Conservation (phyloP, 1,140 invertebrate species). For the Psilanteris sp. region DNA sequence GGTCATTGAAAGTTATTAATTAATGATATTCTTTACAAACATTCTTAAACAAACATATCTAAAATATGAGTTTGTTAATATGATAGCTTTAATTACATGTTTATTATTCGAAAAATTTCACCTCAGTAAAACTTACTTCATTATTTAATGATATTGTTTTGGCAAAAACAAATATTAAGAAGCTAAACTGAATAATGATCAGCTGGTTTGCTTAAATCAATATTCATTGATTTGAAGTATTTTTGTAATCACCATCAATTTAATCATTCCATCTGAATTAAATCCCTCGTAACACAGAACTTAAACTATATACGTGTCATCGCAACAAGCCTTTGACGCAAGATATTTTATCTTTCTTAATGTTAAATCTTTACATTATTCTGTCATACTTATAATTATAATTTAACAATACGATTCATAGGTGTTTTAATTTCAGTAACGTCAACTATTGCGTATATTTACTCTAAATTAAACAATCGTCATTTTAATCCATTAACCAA, state of each 20-base stretch:
- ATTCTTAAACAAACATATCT: too few species aligned
- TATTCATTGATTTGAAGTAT: neutral
- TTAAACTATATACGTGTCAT: neutral
- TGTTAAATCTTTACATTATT: neutral
- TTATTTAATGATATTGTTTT: too few species aligned
- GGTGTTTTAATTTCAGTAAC: slow-evolving; percentile 5
- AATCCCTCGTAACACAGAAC: neutral
- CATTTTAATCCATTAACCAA: neutral
- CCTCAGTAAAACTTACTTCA: too few species aligned
- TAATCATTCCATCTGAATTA: neutral
- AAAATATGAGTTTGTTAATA: too few species aligned
- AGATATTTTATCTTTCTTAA: slow-evolving; percentile 1
- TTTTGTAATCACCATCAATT: slow-evolving; percentile 1
- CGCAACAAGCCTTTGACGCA: neutral
- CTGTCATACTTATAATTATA: slow-evolving; percentile 10
- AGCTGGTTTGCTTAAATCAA: too few species aligned
- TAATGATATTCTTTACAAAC: too few species aligned
- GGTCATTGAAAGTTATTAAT: too few species aligned
- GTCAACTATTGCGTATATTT: neutral
- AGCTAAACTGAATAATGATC: too few species aligned
- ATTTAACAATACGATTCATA: slow-evolving; percentile 10
- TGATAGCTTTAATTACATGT: too few species aligned
- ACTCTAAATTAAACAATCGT: slow-evolving; percentile 6
- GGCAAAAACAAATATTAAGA: too few species aligned
- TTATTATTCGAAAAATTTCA: too few species aligned